Conservation (phyloP, 2,113 vertebrate genomes). For the cattle (Bos taurus) region ARS-UCD2.0 NC_037329.1:20879501-20880000, state of each 20-base stretch:
- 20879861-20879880: slow-evolving; percentile 27
- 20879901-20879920: slow-evolving; percentile 39
- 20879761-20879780: slow-evolving; percentile 14
- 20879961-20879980: background rate
- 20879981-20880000: background rate
- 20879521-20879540: slow-evolving; percentile 11
- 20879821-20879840: slow-evolving; percentile 15
- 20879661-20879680: background rate
- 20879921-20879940: slow-evolving; percentile 52
- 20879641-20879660: background rate
- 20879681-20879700: background rate
- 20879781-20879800: background rate
- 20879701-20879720: background rate
- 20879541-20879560: background rate
- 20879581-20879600: background rate
- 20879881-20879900: background rate
- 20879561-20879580: background rate
- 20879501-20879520: background rate
- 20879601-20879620: background rate
- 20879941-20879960: slow-evolving; percentile 44
- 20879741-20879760: background rate
- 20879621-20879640: background rate
- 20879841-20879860: slow-evolving; percentile 43
- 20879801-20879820: background rate
- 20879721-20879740: background rate